A percentile compares a stretch with the other conserved stretches of the same genome.
Evolutionary conservation across 2,113 vertebrate genomes (phyloP).

Genomic region (Centrocercus urophasianus): DNA sequence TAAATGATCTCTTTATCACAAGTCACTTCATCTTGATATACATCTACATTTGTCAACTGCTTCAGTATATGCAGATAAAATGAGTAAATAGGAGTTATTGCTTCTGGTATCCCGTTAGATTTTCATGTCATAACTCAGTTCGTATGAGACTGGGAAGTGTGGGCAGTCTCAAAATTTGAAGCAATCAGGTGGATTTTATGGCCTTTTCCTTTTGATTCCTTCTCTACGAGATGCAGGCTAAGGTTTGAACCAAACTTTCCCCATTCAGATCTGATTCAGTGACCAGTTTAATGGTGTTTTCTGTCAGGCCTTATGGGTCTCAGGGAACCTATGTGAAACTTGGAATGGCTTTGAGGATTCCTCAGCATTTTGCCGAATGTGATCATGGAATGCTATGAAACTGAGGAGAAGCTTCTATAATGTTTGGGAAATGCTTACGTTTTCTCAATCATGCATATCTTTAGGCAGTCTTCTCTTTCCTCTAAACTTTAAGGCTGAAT

Average conservation of each 20-base stretch:
- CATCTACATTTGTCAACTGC: not conserved
- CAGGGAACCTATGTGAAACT: not conserved
- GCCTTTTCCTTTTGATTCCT: not conserved
- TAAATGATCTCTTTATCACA: not conserved
- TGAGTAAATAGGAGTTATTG: not conserved
- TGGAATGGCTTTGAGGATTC: not conserved
- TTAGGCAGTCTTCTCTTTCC: not conserved
- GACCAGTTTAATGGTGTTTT: not conserved
- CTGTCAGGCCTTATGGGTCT: not conserved
- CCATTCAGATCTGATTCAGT: not conserved
- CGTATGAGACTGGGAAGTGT: not conserved
- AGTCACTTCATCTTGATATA: accelerated
- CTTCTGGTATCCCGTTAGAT: not conserved
- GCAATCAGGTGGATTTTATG: not conserved
- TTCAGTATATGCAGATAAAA: not conserved
- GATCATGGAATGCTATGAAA: not conserved
- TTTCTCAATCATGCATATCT: not conserved
- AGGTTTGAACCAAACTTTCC: not conserved
- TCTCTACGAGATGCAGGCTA: not conserved
- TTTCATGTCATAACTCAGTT: not conserved
- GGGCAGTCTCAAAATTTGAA: not conserved
- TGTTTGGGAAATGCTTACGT: not conserved
- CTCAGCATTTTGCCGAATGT: not conserved
- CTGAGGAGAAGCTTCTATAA: not conserved
- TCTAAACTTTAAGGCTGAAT: not conserved